Base-by-base conservation (phyloP, 2,888 invertebrate genomes). In the Sericinus montela region DNA sequence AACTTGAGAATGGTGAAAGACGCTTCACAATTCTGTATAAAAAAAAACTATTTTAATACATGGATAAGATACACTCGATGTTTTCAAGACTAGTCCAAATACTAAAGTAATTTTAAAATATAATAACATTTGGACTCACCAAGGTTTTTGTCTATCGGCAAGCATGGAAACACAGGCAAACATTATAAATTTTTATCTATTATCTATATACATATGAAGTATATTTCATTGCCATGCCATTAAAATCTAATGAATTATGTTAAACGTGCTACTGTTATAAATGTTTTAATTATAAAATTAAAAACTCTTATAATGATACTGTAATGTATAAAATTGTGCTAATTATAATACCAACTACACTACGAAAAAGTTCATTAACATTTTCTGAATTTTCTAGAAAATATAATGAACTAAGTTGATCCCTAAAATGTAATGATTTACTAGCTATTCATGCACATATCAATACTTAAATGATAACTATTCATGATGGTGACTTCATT, bases 121-220 rank as follows among this genome's bases (percentile, higher is more conserved):
- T 38, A 35, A 52, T 42, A 42, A 56, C 43, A 52, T 34, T 46
- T 39, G 46, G 75, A 87, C 87, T 87, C 87, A 87, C 87, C 87
- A 69, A 82, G 75, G 69, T 84, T 86, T 76, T 86, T 87, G 80
- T 87, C 86, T 87, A 73, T 75, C 82, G 68, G 87, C 56, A 57
- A 64, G 86, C 86, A 72, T 87, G 86, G 69, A 84, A 84, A 79
- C 25, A 25, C 25, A 25, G 25, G 8, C 25, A 25, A 7, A 25
- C 6, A 25, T 25, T 25, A 25, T 25, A 25, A 25, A 25, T 25
- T 25, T 3, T 25, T 8, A 25, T 25, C 7, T 19, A 19, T 19
- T 2, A 19, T 19, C 19, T 19, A 19, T 19, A 19, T n/a, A 23
- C 23, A 5, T 23, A n/a, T 39, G 30, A 1, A 15, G 4, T 14